Percentiles rank a stretch among this genome's conserved stretches.
Conservation (phyloP, 2,888 invertebrate genomes). For the Hermodice carunculata region DNA sequence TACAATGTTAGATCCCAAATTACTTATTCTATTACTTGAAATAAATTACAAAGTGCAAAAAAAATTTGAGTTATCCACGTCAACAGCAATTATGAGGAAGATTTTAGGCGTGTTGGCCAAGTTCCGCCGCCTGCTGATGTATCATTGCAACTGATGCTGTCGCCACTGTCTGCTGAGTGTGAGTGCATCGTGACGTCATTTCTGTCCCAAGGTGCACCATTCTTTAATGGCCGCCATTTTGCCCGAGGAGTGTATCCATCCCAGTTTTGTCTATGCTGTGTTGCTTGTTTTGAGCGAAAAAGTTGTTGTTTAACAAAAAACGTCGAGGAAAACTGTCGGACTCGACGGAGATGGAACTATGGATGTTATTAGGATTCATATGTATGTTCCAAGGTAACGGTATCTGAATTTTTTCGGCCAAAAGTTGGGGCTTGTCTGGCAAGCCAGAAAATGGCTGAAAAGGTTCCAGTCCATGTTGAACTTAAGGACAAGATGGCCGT, state of each 20-base stretch:
- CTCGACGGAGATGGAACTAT: constrained; percentile 1
- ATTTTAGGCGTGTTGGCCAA: too few species aligned
- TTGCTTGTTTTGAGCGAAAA: constrained; percentile 19
- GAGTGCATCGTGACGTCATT: too few species aligned
- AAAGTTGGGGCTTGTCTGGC: constrained; percentile 16
- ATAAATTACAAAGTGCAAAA: too few species aligned
- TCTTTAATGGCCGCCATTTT: constrained; percentile 28
- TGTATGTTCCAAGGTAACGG: constrained; percentile 11
- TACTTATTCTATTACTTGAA: too few species aligned
- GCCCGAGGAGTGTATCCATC: neutral
- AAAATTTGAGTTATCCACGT: too few species aligned
- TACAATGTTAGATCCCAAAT: too few species aligned
- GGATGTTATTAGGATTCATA: constrained; percentile 1
- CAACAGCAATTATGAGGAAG: too few species aligned
- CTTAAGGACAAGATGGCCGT: constrained; percentile 18
- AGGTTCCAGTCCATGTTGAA: constrained; percentile 13
- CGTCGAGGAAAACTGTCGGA: constrained; percentile 3
- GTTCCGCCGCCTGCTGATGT: too few species aligned
- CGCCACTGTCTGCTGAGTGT: too few species aligned
- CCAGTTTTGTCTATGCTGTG: neutral
- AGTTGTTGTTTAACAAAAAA: constrained; percentile 9
- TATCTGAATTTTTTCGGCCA: constrained; percentile 3
- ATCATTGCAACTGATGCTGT: too few species aligned
- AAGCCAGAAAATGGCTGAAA: too few species aligned
- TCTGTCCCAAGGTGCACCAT: too few species aligned